A percentile compares a stretch with the other conserved stretches of the same genome.
These are phyloP conservation scores for Peribatodes rhomboidaria DNA, from an alignment of 2,888 invertebrate genomes.

Conservation along the genomic window DNA sequence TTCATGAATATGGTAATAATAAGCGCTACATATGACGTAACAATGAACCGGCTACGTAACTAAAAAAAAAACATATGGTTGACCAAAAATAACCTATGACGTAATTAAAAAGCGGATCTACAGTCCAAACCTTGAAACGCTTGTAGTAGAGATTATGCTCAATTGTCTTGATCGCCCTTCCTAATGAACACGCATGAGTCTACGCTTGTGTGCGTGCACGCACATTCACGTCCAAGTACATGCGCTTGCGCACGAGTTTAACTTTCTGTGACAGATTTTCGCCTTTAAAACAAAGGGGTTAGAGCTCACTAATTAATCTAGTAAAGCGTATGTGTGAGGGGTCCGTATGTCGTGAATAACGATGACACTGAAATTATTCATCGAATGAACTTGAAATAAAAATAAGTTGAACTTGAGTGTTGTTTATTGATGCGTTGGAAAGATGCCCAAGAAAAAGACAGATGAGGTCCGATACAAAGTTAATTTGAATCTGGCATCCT, in stretches of 20 bases:
- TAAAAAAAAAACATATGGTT: conserved; percentile 59
- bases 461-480: conserved; percentile 35
- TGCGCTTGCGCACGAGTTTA: conserved; percentile 26
- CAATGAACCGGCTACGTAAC: conserved; percentile 38
- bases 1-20: conserved; percentile 8
- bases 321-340: conserved; percentile 22
- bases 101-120: conserved; percentile 66
- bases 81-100: conserved; percentile 68
- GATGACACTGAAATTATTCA: conserved; percentile 59
- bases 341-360: conserved; percentile 47
- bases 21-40: conserved; percentile 14
- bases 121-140: conserved; percentile 73
- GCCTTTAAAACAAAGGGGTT: conserved; percentile 32
- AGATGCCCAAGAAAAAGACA: conserved; percentile 37
- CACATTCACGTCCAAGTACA: conserved; percentile 39
- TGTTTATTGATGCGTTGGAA: conserved; percentile 42
- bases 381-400: conserved; percentile 56
- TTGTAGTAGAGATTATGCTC: conserved; percentile 48
- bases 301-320: conserved; percentile 26
- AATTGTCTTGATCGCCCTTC: conserved; percentile 63
- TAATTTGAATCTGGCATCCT: conserved; percentile 31
- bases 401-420: conserved; percentile 48
- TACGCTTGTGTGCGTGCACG: conserved; percentile 38
- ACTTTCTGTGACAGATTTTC: conserved; percentile 19
- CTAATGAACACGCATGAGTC: conserved; percentile 55